Percentiles rank a stretch among this genome's conserved stretches.
These are phyloP conservation scores for Porites divaricata DNA, from an alignment of 92 coral and sea anemone species.

Conservation along the genomic window DNA sequence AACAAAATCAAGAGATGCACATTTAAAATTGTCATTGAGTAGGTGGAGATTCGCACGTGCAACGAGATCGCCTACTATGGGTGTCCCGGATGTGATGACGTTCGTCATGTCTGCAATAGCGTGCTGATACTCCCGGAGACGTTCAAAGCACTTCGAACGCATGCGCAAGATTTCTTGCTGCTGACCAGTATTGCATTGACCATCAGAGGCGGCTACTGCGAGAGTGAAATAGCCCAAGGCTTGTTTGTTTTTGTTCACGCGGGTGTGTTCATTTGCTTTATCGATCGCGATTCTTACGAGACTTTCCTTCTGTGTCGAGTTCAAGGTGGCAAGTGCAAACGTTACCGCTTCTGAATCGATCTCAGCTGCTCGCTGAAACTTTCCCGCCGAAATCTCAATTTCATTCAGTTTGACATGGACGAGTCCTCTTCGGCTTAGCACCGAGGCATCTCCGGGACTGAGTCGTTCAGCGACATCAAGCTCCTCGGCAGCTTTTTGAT, in stretches of 20 bases:
- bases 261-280: slow-evolving; percentile 64
- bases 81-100: slow-evolving; percentile 73
- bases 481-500: slow-evolving; percentile 76
- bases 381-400: slow-evolving; percentile 59
- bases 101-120: slow-evolving; percentile 85
- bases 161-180: slow-evolving; percentile 81
- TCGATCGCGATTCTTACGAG: slow-evolving; percentile 62
- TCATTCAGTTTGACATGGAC: slow-evolving; percentile 79
- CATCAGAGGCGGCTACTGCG: slow-evolving; percentile 65
- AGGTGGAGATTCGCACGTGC: slow-evolving; percentile 86
- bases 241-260: slow-evolving; percentile 54
- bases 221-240: slow-evolving; percentile 73
- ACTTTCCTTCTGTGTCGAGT: slow-evolving; percentile 56
- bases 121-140: slow-evolving; percentile 64
- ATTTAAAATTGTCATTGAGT: slow-evolving; percentile 68
- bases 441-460: slow-evolving; percentile 71
- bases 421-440: slow-evolving; percentile 82
- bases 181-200: slow-evolving; percentile 14
- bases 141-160: slow-evolving; percentile 87
- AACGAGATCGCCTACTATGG: slow-evolving; percentile 76
- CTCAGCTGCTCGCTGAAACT: slow-evolving; percentile 74
- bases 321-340: slow-evolving; percentile 71
- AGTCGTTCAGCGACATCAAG: slow-evolving; percentile 74
- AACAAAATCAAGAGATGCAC: slow-evolving; percentile 82
- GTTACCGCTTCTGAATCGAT: slow-evolving; percentile 68